Base-by-base conservation (phyloP, 2,113 vertebrate genomes). In the Toxotes jaculatrix region DNA sequence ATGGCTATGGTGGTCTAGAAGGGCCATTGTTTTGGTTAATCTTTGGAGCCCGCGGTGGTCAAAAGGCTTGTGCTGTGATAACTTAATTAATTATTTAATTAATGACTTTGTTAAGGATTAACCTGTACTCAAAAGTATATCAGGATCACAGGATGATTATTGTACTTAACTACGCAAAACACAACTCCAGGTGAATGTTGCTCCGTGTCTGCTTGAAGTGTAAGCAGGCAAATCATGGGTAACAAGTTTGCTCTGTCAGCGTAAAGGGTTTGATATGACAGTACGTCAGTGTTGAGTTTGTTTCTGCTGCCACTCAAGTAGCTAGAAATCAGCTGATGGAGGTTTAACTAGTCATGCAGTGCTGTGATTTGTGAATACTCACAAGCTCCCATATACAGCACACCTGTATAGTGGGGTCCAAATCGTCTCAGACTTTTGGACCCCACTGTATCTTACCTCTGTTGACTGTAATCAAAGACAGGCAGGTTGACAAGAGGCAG, bases 381-480 rank as follows among this genome's bases (percentile, higher is more conserved):
- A 32, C 3, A 14, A 51, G 38, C 71, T 9, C 16, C 32, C 60
- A 57, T 78, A 71, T 34, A 63, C 40, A 55, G 63, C 0, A 3
- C 10, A 23, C 27, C 27, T 27, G 27, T 27, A 27, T 27, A 27
- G 27, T 27, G 27, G 27, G 27, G 27, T 27, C 27, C 27, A 27
- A 27, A 27, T 27, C 27, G 27, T 27, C 27, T 27, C 27, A 27
- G 27, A 27, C 27, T 27, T 27, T 27, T 27, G 27, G 27, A 27
- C 27, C 27, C 27, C 27, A 80, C 23, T 74, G 12, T 27, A 60
- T 78, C 60, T 66, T 19, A 34, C 12, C 34, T 53, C 42, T 80
- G 56, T 77, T 66, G 65, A 64, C 43, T 49, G 4, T 72, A 36
- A 65, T 83, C 34, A 83, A 81, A 84, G 75, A 67, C 59, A 69